Evolutionary conservation across 2,888 invertebrate genomes (phyloP).

Genomic region (Lacanobia oleracea): DNA sequence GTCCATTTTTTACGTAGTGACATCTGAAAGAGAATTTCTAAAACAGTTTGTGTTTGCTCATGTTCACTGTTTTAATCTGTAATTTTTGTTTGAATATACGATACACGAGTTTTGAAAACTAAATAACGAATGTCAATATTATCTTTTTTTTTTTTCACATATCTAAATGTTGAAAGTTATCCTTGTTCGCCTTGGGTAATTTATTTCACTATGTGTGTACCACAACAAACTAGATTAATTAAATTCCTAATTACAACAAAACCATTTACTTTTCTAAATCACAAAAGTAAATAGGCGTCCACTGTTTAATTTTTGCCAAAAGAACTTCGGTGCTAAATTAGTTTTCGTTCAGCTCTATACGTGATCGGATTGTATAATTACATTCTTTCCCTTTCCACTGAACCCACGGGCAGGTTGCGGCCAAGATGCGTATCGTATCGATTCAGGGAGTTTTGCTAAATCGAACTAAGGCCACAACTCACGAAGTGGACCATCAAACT

Average conservation of each 20-base stretch:
- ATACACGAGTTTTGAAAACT: background rate
- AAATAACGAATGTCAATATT: background rate
- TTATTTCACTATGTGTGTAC: background rate
- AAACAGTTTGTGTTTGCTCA: background rate
- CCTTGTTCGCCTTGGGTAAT: background rate
- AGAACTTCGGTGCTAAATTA: slow-evolving; percentile 85
- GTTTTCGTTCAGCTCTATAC: slow-evolving; percentile 84
- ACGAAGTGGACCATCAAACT: slow-evolving; percentile 89
- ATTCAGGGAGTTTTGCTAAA: slow-evolving; percentile 85
- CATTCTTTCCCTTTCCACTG: slow-evolving; percentile 78
- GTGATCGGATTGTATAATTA: slow-evolving; percentile 87
- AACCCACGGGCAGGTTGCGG: slow-evolving; percentile 75
- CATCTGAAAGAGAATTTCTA: slow-evolving; percentile 7
- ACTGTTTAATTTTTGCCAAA: slow-evolving; percentile 69
- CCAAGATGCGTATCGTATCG: slow-evolving; percentile 86
- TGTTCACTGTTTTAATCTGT: background rate
- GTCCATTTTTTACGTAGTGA: background rate
- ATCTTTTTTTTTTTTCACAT: background rate
- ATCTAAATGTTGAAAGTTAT: no score
- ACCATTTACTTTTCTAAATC: slow-evolving; percentile 51
- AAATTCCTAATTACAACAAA: slow-evolving; percentile 32
- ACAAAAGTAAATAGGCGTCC: slow-evolving; percentile 57
- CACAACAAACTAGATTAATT: slow-evolving; percentile 16
- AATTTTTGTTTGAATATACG: background rate
- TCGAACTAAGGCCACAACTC: slow-evolving; percentile 88